Percentiles rank a stretch among this genome's conserved stretches.
Conservation (phyloP, 2,113 vertebrate species). For the Albula goreensis region DNA sequence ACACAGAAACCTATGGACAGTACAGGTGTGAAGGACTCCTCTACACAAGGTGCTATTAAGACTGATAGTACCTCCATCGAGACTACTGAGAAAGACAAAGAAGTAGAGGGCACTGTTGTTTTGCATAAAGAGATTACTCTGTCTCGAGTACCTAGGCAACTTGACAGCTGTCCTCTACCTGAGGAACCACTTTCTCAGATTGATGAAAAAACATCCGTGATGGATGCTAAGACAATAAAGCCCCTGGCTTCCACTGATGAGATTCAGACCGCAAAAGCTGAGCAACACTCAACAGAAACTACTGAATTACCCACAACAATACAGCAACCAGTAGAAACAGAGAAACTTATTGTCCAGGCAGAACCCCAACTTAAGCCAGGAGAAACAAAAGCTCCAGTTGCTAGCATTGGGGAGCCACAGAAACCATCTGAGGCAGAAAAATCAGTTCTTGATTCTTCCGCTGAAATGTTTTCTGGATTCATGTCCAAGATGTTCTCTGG, state of each 20-base stretch:
- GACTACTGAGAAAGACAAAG: slow-evolving; percentile 27
- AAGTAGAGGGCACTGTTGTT: slow-evolving; percentile 21
- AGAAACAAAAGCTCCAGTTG: slow-evolving; percentile 30
- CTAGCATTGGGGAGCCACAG: slow-evolving; percentile 49
- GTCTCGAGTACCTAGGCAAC: slow-evolving; percentile 23
- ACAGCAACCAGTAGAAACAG: slow-evolving; percentile 19
- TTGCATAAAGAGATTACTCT: slow-evolving; percentile 10
- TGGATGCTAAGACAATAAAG: slow-evolving; percentile 37
- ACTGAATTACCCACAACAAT: slow-evolving; percentile 25
- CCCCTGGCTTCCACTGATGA: slow-evolving; percentile 19
- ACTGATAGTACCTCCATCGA: slow-evolving; percentile 23
- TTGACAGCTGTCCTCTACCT: slow-evolving; percentile 13
- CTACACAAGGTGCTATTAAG: slow-evolving; percentile 12
- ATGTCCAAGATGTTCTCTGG: slow-evolving; percentile 78
- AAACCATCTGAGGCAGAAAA: slow-evolving; percentile 68
- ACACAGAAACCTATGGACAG: slow-evolving; percentile 24
- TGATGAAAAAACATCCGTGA: slow-evolving; percentile 17
- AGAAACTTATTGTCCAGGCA: slow-evolving; percentile 31
- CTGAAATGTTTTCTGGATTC: slow-evolving; percentile 83
- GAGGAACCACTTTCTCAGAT: slow-evolving; percentile 10
- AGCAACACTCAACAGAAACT: slow-evolving; percentile 15
- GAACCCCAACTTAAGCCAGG: slow-evolving; percentile 38
- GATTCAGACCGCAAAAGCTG: slow-evolving; percentile 36
- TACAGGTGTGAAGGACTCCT: slow-evolving; percentile 20
- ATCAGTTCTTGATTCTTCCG: slow-evolving; percentile 70